phyloP scores from a whole-genome alignment of 2,113 vertebrate genomes.

The Phylloscopus trochiloides region DNA sequence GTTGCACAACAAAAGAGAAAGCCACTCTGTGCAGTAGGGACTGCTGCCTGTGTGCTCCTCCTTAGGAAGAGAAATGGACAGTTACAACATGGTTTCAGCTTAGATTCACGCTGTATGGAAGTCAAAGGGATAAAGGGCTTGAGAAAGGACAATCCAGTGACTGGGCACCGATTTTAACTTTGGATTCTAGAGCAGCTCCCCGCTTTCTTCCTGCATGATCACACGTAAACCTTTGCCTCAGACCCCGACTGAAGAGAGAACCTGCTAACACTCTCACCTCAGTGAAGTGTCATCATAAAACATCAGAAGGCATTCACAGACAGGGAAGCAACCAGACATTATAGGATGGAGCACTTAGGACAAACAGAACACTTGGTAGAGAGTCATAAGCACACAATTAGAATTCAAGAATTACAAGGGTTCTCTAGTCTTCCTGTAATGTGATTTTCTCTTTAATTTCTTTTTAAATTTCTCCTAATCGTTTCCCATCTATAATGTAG shows the following conservation, averaged over 20 bases:
- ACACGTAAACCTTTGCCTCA: accelerated
- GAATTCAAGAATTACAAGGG: neutral
- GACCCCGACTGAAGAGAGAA: accelerated
- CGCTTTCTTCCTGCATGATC: accelerated
- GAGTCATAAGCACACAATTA: neutral
- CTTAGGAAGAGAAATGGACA: neutral
- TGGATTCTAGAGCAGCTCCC: neutral
- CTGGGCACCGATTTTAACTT: neutral
- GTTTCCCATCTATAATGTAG: neutral
- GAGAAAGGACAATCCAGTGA: neutral
- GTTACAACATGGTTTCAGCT: neutral
- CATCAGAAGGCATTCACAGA: neutral
- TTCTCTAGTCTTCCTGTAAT: neutral
- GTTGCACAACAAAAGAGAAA: neutral
- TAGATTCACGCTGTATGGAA: neutral
- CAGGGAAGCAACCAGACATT: neutral
- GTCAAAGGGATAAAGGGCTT: neutral
- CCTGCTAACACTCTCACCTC: neutral
- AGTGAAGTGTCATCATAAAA: neutral
- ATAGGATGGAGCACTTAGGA: neutral
- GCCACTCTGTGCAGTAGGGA: neutral
- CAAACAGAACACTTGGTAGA: neutral
- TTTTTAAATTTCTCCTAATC: neutral
- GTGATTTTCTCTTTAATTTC: neutral
- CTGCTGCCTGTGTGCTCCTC: neutral